Evolutionary conservation across 1,140 invertebrate species (phyloP).

Genomic region (Zaprionus nigranus): DNA sequence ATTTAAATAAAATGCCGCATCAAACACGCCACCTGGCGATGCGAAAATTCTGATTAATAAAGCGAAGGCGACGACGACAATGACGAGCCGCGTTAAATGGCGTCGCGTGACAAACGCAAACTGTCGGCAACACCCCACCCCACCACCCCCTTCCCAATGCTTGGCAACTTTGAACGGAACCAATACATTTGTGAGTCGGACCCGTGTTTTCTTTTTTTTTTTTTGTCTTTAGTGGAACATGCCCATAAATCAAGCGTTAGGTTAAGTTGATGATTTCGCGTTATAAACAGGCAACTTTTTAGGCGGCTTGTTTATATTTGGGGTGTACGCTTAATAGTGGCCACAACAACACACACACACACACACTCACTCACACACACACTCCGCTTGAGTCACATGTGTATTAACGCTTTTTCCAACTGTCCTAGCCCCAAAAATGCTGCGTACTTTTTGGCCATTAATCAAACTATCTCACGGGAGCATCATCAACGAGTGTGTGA

Average conservation of each 20-base stretch:
- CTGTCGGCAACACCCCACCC: constrained; percentile 47
- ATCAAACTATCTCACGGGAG: constrained; percentile 82
- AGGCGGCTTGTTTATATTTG: constrained; percentile 65
- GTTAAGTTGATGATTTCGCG: constrained; percentile 80
- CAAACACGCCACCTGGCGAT: constrained; percentile 54
- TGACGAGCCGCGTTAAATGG: constrained; percentile 57
- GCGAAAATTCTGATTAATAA: constrained; percentile 66
- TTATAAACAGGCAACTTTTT: constrained; percentile 72
- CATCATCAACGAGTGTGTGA: constrained; percentile 54
- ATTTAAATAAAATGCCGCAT: constrained; percentile 61
- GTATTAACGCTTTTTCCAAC: constrained; percentile 65
- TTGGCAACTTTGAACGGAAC: constrained; percentile 69
- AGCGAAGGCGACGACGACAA: constrained; percentile 46
- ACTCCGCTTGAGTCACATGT: constrained; percentile 38
- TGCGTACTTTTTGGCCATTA: constrained; percentile 68
- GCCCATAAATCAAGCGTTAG: constrained; percentile 76
- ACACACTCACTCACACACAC: background rate
- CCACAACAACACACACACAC: constrained; percentile 32
- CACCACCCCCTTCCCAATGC: background rate
- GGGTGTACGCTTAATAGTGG: constrained; percentile 70
- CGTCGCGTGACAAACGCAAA: constrained; percentile 78
- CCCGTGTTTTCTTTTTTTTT: background rate
- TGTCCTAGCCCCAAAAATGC: constrained; percentile 47
- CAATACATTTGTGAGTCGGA: constrained; percentile 71
- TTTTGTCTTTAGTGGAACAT: constrained; percentile 32